Conservation (phyloP, 2,113 vertebrate genomes). For the Gavialis gangeticus region DNA sequence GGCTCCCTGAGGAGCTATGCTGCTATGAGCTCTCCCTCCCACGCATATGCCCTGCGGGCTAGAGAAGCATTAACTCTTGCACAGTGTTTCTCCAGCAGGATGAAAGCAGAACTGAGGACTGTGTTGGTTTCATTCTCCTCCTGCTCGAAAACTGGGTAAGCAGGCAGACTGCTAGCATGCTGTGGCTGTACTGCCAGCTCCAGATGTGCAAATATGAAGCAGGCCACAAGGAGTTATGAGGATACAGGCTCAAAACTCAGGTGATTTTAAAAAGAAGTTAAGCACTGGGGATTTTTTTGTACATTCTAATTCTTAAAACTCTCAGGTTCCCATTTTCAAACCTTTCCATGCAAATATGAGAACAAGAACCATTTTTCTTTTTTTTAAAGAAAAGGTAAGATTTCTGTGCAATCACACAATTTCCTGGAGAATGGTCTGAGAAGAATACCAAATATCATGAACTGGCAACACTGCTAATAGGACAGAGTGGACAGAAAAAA, state of each 20-base stretch:
- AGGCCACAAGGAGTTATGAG: background rate
- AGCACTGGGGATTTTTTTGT: background rate
- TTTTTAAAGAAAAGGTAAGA: background rate
- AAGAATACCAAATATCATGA: background rate
- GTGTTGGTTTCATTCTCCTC: constrained; percentile 13
- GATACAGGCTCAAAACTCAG: background rate
- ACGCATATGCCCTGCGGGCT: constrained; percentile 22
- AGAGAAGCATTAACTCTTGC: constrained; percentile 58
- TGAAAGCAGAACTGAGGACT: constrained; percentile 38
- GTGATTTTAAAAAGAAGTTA: background rate
- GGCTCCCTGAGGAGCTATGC: constrained; percentile 57
- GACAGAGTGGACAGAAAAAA: background rate
- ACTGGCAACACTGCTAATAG: background rate
- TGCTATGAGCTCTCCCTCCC: constrained; percentile 53
- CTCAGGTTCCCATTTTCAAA: background rate
- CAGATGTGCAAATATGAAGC: background rate
- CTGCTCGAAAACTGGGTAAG: background rate
- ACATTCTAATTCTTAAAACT: background rate
- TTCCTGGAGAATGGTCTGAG: background rate
- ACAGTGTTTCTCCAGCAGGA: constrained; percentile 51
- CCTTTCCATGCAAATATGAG: background rate
- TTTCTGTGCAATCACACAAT: background rate
- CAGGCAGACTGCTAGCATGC: no score
- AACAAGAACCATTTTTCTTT: background rate
- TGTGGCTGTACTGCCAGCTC: background rate